Evolutionary conservation across 2,888 invertebrate species (phyloP).

Genomic region (Julus scanicus): DNA sequence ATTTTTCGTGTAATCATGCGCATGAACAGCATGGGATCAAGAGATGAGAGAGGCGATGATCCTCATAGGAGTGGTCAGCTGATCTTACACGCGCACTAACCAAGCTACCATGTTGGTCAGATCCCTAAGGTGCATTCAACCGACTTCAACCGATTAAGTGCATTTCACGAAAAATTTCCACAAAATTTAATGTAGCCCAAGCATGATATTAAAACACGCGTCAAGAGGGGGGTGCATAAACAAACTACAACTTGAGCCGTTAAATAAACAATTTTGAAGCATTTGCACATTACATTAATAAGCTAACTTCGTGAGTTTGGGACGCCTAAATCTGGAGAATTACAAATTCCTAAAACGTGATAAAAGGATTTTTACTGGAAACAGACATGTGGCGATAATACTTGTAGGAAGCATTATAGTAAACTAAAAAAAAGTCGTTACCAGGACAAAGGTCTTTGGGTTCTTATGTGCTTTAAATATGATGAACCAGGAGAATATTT

Average conservation of each 20-base stretch:
- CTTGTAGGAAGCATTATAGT: not conserved
- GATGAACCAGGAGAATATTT: not conserved
- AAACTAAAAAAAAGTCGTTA: constrained; percentile 10
- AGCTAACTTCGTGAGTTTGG: not conserved
- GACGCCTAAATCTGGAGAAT: not conserved
- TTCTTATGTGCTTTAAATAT: not conserved
- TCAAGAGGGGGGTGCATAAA: not conserved
- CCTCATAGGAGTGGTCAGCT: constrained; percentile 34
- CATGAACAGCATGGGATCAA: constrained; percentile 15
- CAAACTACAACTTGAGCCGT: not conserved
- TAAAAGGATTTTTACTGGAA: not conserved
- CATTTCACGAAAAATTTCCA: not conserved
- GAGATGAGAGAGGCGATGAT: not conserved
- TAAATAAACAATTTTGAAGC: not conserved
- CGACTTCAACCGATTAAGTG: not conserved
- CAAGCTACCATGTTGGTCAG: not conserved
- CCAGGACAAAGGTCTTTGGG: not conserved
- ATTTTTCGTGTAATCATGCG: constrained; percentile 7
- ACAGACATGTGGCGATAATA: not conserved
- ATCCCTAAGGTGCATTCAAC: constrained; percentile 15
- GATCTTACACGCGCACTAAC: constrained; percentile 3
- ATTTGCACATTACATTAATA: not conserved
- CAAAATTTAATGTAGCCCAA: not conserved
- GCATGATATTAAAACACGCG: not conserved
- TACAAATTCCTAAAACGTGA: not conserved